phyloP scores from a whole-genome alignment of 64 coral and sea anemone species.

The Stichodactyla mertensii region DNA sequence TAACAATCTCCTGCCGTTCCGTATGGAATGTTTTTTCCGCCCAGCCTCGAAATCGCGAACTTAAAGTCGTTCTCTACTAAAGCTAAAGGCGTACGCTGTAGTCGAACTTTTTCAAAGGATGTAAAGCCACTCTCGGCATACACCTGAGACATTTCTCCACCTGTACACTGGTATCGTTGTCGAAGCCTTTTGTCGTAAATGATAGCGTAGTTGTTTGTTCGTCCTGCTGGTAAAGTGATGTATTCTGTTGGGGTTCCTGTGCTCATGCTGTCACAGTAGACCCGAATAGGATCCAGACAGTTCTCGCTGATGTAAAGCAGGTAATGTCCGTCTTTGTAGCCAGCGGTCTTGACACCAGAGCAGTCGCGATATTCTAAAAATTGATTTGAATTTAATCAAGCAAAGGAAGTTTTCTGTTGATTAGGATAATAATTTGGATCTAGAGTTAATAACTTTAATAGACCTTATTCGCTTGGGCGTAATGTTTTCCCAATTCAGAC shows the following conservation, averaged over 20 bases:
- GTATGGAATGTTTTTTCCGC: constrained; percentile 58
- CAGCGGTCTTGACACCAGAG: constrained; percentile 53
- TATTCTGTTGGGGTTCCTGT: constrained; percentile 54
- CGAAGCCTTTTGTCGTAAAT: constrained; percentile 61
- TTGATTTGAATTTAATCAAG: background rate
- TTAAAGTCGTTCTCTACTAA: constrained; percentile 68
- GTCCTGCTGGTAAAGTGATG: constrained; percentile 70
- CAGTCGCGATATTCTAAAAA: constrained; percentile 79
- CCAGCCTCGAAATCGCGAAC: constrained; percentile 32
- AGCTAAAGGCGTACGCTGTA: constrained; percentile 54
- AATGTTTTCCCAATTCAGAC: too few species aligned
- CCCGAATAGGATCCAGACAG: constrained; percentile 63
- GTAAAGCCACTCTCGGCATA: constrained; percentile 75
- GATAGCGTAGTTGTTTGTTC: constrained; percentile 70
- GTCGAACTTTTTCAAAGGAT: constrained; percentile 67
- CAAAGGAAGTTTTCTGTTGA: background rate
- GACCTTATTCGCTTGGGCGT: too few species aligned
- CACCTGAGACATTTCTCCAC: constrained; percentile 35
- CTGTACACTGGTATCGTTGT: constrained; percentile 74
- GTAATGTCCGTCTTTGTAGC: constrained; percentile 76
- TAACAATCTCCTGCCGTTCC: constrained; percentile 97
- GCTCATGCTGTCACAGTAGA: constrained; percentile 82
- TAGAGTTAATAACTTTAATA: too few species aligned
- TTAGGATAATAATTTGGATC: too few species aligned
- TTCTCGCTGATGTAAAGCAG: constrained; percentile 63